Percentiles rank a stretch among this genome's conserved stretches.
These are phyloP conservation scores for Ceraclea dissimilis DNA, from an alignment of 2,888 invertebrate species.

Conservation along the genomic window DNA sequence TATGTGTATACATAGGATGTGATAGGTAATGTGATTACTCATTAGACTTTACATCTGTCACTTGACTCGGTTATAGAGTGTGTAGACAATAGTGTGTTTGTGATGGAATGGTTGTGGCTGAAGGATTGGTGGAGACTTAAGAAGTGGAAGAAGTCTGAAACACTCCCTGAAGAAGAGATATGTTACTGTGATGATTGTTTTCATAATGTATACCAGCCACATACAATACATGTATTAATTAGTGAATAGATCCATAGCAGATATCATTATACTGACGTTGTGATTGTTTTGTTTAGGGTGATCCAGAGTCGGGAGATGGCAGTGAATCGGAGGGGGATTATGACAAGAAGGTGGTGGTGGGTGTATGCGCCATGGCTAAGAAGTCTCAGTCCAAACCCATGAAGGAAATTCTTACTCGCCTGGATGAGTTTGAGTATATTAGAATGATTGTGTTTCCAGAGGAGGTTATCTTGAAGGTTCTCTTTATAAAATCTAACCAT, in stretches of 20 bases:
- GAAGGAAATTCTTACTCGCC: constrained; percentile 93
- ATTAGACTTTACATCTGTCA: no score
- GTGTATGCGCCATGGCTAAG: constrained; percentile 99
- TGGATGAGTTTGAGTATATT: constrained; percentile 95
- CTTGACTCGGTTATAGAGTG: no score
- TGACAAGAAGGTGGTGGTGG: constrained; percentile 91
- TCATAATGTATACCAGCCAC: constrained; percentile 42
- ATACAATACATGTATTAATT: constrained; percentile 17
- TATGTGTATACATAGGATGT: no score
- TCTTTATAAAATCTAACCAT: constrained; percentile 42
- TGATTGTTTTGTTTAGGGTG: constrained; percentile 51
- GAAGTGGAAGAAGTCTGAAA: constrained; percentile 52
- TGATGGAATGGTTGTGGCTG: constrained; percentile 75
- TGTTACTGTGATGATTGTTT: constrained; percentile 73
- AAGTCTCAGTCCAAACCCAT: constrained; percentile 99
- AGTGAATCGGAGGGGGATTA: constrained; percentile 55
- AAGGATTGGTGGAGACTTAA: constrained; percentile 77
- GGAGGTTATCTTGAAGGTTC: constrained; percentile 88
- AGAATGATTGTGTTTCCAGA: constrained; percentile 93
- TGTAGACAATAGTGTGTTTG: no score
- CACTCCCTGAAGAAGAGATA: constrained; percentile 50
- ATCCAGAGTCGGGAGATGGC: constrained; percentile 65
- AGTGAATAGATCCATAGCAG: no score
- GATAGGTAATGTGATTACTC: no score
- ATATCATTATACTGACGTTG: no score